phyloP scores from a whole-genome alignment of 23 tunicate species.

The Clavelina lepadiformis region DNA sequence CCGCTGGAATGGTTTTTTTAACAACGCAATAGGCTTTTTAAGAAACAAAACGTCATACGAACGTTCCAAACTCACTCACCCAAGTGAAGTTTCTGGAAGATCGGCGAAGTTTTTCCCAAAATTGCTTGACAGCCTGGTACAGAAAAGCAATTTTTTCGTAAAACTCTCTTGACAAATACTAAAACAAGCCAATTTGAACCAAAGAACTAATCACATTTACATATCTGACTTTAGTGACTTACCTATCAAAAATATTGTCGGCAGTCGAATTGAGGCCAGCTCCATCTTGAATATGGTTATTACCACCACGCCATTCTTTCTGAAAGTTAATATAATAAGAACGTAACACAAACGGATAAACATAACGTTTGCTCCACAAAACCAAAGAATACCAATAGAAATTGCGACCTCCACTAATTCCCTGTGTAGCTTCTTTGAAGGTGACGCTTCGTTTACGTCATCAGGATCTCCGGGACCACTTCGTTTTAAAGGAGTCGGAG shows the following conservation, averaged over 20 bases:
- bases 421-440: not conserved
- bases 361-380: no score
- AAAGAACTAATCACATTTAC: not conserved
- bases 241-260: conserved; percentile 15
- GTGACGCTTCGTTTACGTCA: not conserved
- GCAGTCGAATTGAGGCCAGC: not conserved
- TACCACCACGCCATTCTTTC: no score
- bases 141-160: no score
- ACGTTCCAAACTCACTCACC: no score
- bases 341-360: no score
- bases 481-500: conserved; percentile 78
- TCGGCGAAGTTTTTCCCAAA: not conserved
- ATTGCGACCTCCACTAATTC: not conserved
- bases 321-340: no score
- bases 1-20: no score
- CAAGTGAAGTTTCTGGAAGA: not conserved
- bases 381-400: not conserved
- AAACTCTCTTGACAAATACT: no score
- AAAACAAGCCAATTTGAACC: not conserved
- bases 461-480: conserved; percentile 53
- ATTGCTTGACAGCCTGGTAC: not conserved
- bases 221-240: not conserved
- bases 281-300: no score
- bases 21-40: no score
- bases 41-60: no score